These are phyloP conservation scores for Drosophila kohkoa DNA, from an alignment of 1,140 invertebrate genomes.

Conservation along the genomic window DNA sequence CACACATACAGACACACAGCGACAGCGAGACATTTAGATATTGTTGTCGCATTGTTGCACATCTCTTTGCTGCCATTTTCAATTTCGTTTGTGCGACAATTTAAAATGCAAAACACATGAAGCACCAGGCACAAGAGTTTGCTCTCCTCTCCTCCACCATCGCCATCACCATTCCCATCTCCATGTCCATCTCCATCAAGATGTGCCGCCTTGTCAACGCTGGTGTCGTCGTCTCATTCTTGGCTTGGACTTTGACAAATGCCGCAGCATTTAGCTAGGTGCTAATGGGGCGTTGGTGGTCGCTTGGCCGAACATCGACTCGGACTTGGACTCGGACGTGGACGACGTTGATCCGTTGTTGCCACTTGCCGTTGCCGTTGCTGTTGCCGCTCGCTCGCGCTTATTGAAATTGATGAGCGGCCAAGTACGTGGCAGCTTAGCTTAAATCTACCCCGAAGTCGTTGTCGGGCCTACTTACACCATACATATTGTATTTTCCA, in stretches of 20 bases:
- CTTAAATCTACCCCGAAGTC: conserved; percentile 68
- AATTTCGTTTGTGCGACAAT: conserved; percentile 79
- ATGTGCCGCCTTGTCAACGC: conserved; percentile 28
- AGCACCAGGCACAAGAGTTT: background rate
- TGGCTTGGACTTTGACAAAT: conserved; percentile 73
- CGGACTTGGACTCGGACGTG: background rate
- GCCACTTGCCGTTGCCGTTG: conserved; percentile 1
- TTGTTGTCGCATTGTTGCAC: conserved; percentile 75
- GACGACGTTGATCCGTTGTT: background rate
- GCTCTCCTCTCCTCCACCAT: background rate
- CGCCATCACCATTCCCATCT: background rate
- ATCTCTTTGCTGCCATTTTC: conserved; percentile 78
- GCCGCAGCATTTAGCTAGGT: conserved; percentile 70
- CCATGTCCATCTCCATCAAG: background rate
- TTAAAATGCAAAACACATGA: conserved; percentile 81
- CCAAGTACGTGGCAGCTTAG: conserved; percentile 80
- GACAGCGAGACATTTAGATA: conserved; percentile 46
- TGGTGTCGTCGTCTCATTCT: conserved; percentile 35
- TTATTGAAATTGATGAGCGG: conserved; percentile 82
- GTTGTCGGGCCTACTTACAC: conserved; percentile 30
- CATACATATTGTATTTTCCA: background rate
- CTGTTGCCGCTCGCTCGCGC: conserved; percentile 30
- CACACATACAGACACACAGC: background rate
- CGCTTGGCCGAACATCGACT: conserved; percentile 16
- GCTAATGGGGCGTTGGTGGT: conserved; percentile 71